phyloP scores from a whole-genome alignment of 1,140 invertebrate genomes.

The Lordiphosa mommai region DNA sequence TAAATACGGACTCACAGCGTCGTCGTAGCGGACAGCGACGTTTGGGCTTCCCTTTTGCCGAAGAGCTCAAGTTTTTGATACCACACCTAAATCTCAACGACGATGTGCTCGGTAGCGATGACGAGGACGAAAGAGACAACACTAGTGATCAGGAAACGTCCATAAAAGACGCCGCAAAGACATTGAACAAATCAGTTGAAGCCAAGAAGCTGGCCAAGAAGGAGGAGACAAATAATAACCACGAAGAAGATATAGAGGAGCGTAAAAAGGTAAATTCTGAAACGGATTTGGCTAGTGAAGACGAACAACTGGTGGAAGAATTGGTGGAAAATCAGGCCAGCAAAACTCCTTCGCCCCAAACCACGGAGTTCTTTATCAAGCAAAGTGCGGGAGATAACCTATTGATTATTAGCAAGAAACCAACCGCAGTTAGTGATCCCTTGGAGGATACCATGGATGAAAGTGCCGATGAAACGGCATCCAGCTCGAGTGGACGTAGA shows the following conservation, averaged over 20 bases:
- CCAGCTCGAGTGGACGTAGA: slow-evolving; percentile 10
- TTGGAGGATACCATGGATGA: slow-evolving; percentile 31
- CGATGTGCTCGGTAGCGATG: neutral
- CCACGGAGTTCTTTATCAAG: slow-evolving; percentile 49
- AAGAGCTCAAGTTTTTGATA: slow-evolving; percentile 39
- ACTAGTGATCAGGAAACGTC: slow-evolving; percentile 10
- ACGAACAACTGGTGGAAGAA: neutral
- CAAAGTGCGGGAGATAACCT: slow-evolving; percentile 21
- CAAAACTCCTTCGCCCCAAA: neutral
- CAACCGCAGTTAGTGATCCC: neutral
- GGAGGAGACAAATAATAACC: neutral
- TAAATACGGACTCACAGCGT: slow-evolving; percentile 14
- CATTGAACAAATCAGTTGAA: slow-evolving; percentile 13
- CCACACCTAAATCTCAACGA: slow-evolving; percentile 21
- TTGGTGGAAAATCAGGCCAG: neutral
- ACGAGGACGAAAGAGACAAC: slow-evolving; percentile 27
- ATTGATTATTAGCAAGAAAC: slow-evolving; percentile 51
- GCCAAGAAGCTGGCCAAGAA: neutral
- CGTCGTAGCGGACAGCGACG: slow-evolving; percentile 17
- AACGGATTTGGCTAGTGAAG: neutral
- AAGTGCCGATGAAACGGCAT: slow-evolving; percentile 17
- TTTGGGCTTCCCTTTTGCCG: slow-evolving; percentile 11
- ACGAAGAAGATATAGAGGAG: neutral
- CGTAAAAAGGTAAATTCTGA: neutral
- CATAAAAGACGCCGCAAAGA: slow-evolving; percentile 18